Percentiles rank a stretch among this genome's conserved stretches.
phyloP scores from a whole-genome alignment of 2,888 invertebrate species.

The Busseola fusca region DNA sequence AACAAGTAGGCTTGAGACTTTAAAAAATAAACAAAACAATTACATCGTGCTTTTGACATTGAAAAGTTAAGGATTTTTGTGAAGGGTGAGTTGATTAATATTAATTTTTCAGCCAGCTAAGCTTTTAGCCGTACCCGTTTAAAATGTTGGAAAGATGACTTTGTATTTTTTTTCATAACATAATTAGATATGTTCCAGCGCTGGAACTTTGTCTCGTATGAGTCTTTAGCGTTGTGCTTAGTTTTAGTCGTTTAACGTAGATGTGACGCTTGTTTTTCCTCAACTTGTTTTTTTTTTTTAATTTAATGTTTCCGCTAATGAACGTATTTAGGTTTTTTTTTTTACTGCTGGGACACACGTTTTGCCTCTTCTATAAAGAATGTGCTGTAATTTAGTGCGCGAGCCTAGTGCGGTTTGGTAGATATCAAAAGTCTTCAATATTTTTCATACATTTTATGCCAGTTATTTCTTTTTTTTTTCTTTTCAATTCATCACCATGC shows the following conservation, averaged over 20 bases:
- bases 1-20: background rate
- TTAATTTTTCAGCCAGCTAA: background rate
- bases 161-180: background rate
- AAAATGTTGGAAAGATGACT: background rate
- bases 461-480: background rate
- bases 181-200: background rate
- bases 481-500: background rate
- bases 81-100: background rate
- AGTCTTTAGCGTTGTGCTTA: too few species aligned
- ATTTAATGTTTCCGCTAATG: too few species aligned
- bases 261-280: too few species aligned
- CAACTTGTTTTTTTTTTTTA: too few species aligned
- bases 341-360: background rate
- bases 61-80: background rate
- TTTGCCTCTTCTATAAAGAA: background rate
- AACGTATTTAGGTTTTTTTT: too few species aligned
- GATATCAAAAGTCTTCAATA: background rate
- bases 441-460: background rate
- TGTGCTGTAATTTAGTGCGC: background rate
- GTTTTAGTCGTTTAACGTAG: too few species aligned
- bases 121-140: too few species aligned
- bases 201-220: too few species aligned
- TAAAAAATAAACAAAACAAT: background rate
- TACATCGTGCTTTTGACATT: background rate
- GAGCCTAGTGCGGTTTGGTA: background rate